These are phyloP conservation scores for Phylloscopus collybita DNA, from an alignment of 2,797 vertebrate species.

Conservation along the genomic window DNA sequence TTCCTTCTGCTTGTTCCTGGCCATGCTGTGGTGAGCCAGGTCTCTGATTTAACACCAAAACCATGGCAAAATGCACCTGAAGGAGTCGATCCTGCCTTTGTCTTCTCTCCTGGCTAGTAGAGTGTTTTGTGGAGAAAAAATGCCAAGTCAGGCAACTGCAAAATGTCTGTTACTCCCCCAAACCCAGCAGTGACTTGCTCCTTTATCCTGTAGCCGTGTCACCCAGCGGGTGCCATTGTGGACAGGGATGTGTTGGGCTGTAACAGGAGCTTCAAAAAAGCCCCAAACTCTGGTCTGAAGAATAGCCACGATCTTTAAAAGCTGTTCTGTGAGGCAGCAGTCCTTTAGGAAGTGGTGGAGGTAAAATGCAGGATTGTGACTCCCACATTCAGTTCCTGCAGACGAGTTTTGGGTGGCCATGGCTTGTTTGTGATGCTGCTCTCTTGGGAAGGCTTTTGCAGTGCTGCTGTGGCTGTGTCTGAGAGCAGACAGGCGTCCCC, in stretches of 20 bases:
- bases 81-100: neutral
- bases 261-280: neutral
- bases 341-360: neutral
- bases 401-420: fast-evolving
- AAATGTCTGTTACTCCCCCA: neutral
- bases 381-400: neutral
- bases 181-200: neutral
- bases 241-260: fast-evolving
- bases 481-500: fast-evolving
- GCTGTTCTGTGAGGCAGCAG: neutral
- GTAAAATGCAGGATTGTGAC: neutral
- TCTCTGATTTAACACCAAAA: neutral
- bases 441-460: neutral
- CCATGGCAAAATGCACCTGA: neutral
- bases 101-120: neutral
- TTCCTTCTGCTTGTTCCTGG: neutral
- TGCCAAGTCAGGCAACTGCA: neutral
- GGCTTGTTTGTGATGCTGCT: neutral
- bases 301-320: neutral
- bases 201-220: neutral
- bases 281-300: neutral
- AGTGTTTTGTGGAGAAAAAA: neutral
- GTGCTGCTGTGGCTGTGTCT: neutral
- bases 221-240: fast-evolving
- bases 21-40: neutral